Evolutionary conservation across 1,140 invertebrate species (phyloP), one percentile per base, ranked within the genome.

Genomic region (Charaxes varanes): DNA sequence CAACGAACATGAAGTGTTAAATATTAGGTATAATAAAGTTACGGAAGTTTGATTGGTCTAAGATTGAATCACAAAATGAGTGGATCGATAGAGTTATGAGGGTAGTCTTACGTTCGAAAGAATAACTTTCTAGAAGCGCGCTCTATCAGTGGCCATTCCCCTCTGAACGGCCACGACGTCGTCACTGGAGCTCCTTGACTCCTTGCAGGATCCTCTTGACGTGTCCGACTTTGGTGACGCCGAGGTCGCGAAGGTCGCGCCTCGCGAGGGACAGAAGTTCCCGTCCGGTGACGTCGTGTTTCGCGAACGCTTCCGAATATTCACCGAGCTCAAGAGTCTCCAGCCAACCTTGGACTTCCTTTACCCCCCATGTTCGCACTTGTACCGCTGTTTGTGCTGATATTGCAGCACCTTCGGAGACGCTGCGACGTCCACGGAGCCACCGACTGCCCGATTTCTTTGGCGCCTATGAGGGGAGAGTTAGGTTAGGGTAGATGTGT

Each of bases 141-240:
- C 28, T 26, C 41, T 56, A 72, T 28, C 24, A 41, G 37, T 58
- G 69, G 67, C 67, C 77, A 61, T 72, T 67, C 58, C 63, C 74
- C 41, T 78, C 74, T 46, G 77, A 82, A 64, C 67, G 77, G 67
- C 74, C 74, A 16, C 77, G 70, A 58, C 65, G 42, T 36, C 64
- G 68, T 80, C 82, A 85, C 65, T 85, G 81, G 5, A 97, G 85
- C 74, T 97, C 95, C 72, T 94, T 94, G 36, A 97, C 95, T 7
- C 93, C 95, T 73, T 96, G 93, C 41, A 97, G 89, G 44, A 99
- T 94, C 49, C 96, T 88, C 79, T 98, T 99, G 2, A 98, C 90
- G 70, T 99, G 96, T 3, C 96, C 96, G 17, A 98, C 89, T 85
- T 98, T 99, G 1, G 90, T 93, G 13, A 98, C 91, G 12, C 96